Evolutionary conservation across 2,888 invertebrate genomes (phyloP).

Genomic region (Exephanes ischioxanthus): DNA sequence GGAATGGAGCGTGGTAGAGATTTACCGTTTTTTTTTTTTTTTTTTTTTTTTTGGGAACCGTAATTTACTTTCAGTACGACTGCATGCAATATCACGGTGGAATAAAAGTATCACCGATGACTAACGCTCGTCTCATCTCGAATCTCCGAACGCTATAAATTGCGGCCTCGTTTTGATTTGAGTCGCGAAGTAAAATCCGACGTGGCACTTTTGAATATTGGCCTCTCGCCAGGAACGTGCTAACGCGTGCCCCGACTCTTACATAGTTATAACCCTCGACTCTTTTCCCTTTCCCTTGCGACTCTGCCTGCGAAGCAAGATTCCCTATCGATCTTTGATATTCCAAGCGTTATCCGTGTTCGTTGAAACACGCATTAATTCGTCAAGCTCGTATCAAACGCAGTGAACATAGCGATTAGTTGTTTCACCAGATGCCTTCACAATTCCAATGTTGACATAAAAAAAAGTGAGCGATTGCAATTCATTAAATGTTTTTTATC

Average conservation of each 20-base stretch:
- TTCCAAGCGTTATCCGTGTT: slow-evolving; percentile 52
- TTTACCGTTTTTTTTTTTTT: neutral
- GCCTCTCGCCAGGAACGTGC: slow-evolving; percentile 63
- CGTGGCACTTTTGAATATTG: slow-evolving; percentile 67
- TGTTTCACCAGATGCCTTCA: slow-evolving; percentile 52
- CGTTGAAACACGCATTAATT: slow-evolving; percentile 54
- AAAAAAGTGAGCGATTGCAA: neutral
- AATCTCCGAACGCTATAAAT: slow-evolving; percentile 45
- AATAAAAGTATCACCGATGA: slow-evolving; percentile 43
- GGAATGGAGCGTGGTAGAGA: neutral
- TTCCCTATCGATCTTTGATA: slow-evolving; percentile 59
- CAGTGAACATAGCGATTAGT: slow-evolving; percentile 29
- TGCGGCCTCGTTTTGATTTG: slow-evolving; percentile 64
- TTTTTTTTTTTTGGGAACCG: neutral
- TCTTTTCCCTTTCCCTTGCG: slow-evolving; percentile 41
- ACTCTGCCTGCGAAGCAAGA: slow-evolving; percentile 13
- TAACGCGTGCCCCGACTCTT: slow-evolving; percentile 52
- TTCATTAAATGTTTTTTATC: neutral
- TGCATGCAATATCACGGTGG: slow-evolving; percentile 19
- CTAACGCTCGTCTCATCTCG: slow-evolving; percentile 22
- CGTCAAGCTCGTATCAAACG: slow-evolving; percentile 40
- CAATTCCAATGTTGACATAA: neutral
- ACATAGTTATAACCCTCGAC: slow-evolving; percentile 19
- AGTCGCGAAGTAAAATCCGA: slow-evolving; percentile 65
- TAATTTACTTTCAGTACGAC: neutral